phyloP scores from a whole-genome alignment of 1,140 invertebrate genomes.

The Gonioctena quinquepunctata region DNA sequence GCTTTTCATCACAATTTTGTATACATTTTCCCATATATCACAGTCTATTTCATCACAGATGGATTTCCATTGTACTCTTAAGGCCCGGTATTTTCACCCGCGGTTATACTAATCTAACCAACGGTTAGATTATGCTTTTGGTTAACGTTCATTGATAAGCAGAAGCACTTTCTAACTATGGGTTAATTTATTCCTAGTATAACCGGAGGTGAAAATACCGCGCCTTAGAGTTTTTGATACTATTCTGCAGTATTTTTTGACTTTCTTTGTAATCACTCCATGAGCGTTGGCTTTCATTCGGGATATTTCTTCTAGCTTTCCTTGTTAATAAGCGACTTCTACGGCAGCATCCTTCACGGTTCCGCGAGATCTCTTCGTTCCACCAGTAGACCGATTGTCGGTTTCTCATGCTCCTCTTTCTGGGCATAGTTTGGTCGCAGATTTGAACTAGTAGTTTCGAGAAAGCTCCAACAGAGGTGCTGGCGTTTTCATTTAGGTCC shows the following conservation, averaged over 20 bases:
- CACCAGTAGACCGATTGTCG: background rate
- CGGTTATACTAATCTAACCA: too few species aligned
- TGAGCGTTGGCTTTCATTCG: background rate
- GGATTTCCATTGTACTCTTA: too few species aligned
- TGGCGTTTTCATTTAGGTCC: too few species aligned
- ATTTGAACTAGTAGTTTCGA: background rate
- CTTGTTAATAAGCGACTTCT: background rate
- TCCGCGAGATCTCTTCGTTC: background rate
- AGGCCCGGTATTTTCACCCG: too few species aligned
- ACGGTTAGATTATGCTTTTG: too few species aligned
- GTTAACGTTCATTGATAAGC: too few species aligned
- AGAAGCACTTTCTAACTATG: too few species aligned
- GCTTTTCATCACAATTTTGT: conserved; percentile 34
- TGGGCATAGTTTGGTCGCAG: background rate
- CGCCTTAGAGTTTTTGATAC: background rate
- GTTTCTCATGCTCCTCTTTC: background rate
- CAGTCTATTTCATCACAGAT: too few species aligned
- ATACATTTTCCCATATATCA: conserved; percentile 36
- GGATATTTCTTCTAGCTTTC: background rate
- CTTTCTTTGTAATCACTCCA: background rate
- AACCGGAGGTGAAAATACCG: too few species aligned
- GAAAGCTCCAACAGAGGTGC: too few species aligned
- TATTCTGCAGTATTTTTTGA: background rate
- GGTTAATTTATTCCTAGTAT: too few species aligned
- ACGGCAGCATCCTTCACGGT: background rate